Base-by-base conservation (phyloP, 2,113 vertebrate genomes). In the Antechinus stuartii region DNA sequence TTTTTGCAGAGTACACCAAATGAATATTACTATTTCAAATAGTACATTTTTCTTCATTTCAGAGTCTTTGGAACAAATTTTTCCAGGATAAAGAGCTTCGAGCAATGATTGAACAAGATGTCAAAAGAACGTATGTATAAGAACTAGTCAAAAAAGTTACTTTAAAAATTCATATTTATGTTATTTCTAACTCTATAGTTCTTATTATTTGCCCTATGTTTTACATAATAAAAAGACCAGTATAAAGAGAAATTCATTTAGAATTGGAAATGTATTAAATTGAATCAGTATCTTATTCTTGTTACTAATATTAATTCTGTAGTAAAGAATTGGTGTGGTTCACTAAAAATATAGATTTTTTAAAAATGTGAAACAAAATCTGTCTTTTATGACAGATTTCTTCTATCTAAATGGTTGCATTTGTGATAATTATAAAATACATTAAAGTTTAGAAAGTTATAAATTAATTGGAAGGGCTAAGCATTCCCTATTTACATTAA, bases 1-100 rank as follows among this genome's bases (percentile, higher is more conserved):
- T 84, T 84, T 84, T 42, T 42, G n/a, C 12, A 84, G 68, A 42
- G 16, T 7, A 1, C 95, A 92, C 26, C 84, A 94, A 46, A 97
- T 19, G 0, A 93, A 12, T 68, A 55, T 46, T 16, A 25, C 68
- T 94, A 52, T 95, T 96, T 92, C 93, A 93, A 93, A 93, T 98
- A 91, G 92, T 56, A 1, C 95, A 94, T 9, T 98, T 98, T 98
- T 97, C 89, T 14, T 93, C 96, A 97, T 99, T 99, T 97, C 98
- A 99, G 99, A 99, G 99, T 98, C 98, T 99, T 97, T 98, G 99
- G 99, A 99, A 99, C 98, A 99, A 99, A 98, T 99, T 99, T 98
- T 99, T 99, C 98, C 99, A 99, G 97, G 99, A 99, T 98, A 99
- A 99, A 98, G 99, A 99, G 98, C 99, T 99, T 96, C 99, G 99